Evolutionary conservation across 2,888 invertebrate species (phyloP), one percentile per base, ranked within the genome.

Genomic region (Oscheius myriophilus): DNA sequence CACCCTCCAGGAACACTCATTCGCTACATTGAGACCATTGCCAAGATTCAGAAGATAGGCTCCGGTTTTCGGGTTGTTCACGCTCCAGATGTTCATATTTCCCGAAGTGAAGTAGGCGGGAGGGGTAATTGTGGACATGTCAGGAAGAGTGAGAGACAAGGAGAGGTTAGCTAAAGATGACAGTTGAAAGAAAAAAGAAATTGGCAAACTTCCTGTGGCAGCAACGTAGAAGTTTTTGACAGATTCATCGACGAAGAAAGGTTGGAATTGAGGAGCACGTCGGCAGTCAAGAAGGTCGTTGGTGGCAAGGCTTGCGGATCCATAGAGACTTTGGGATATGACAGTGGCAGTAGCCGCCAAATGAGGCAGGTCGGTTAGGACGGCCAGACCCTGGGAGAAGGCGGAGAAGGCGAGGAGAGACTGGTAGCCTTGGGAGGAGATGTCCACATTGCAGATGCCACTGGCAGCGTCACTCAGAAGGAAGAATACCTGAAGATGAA

Each of bases 211-310:
- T 73, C 81, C 81, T 14, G 75, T 73, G 11, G 72, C 77, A n/a
- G 65, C 51, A 2, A 81, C 53, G 23, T 65, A 61, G 46, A 82
- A 49, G 14, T 53, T 52, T n/a, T 72, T 66, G 33, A 74, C 59
- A 11, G 77, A 71, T 21, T 75, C 76, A 45, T 82, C 82, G 16
- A 82, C 68, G 52, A 82, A 82, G 69, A 82, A 79, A n/a, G 78
- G 72, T 23, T 78, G 73, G 55, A 67, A 75, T 9, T 18, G 33
- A 14, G 82, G 81, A 1, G 79, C 76, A 63, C 75, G 69, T 25
- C 73, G 46, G 62, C 82, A 82, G 25, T 82, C 81, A 21, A 80
- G 71, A n/a, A 82, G 64, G 52, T 82, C 82, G 61, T 82, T 79
- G 42, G 72, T 70, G 41, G 74, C 26, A 41, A 79, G 68, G 14